Evolutionary conservation across 2,888 invertebrate species (phyloP).

Genomic region (Eupithecia pulchellata): DNA sequence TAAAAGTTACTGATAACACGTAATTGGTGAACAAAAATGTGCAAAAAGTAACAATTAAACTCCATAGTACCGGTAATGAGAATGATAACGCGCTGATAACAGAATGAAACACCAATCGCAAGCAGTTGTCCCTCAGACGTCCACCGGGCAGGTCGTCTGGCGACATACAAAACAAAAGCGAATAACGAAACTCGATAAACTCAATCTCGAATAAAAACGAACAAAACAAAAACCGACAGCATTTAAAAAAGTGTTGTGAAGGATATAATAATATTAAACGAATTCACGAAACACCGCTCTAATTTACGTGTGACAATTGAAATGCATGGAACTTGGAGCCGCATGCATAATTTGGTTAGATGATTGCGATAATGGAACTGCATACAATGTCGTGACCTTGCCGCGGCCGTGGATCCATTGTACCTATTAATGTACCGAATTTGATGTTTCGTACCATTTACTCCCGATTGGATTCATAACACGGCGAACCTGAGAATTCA

Average conservation of each 20-base stretch:
- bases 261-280: conserved; percentile 12
- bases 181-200: conserved; percentile 65
- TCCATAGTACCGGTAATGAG: conserved; percentile 48
- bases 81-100: conserved; percentile 69
- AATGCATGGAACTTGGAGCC: conserved; percentile 58
- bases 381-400: conserved; percentile 71
- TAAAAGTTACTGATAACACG: conserved; percentile 46
- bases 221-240: conserved; percentile 42
- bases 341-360: conserved; percentile 75
- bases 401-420: conserved; percentile 63
- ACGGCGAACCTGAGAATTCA: conserved; percentile 43
- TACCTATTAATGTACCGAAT: conserved; percentile 66
- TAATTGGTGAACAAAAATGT: conserved; percentile 51
- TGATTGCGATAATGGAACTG: conserved; percentile 65
- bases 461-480: conserved; percentile 49
- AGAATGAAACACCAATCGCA: conserved; percentile 52
- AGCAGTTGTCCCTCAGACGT: conserved; percentile 74
- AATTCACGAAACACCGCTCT: conserved; percentile 44
- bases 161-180: conserved; percentile 42
- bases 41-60: conserved; percentile 54
- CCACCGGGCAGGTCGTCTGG: conserved; percentile 67
- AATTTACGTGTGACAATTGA: conserved; percentile 27
- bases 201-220: conserved; percentile 56
- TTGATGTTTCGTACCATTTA: conserved; percentile 68
- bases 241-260: conserved; percentile 23